Percentiles rank a stretch among this genome's conserved stretches.
phyloP scores from a whole-genome alignment of 2,797 vertebrate genomes.

The Lates japonicus region DNA sequence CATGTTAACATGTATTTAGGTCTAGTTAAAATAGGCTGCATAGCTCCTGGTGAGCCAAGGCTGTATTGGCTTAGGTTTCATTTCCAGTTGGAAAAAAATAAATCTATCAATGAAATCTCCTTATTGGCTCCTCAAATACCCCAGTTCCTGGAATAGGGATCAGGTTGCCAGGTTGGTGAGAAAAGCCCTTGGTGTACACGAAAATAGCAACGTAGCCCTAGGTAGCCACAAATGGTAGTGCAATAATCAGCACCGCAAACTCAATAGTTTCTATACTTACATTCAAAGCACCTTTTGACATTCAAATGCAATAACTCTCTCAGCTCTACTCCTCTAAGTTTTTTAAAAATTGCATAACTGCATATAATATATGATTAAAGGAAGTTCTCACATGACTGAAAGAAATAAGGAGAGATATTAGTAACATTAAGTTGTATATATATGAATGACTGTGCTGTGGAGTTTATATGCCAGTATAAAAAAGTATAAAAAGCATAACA shows the following conservation, averaged over 20 bases:
- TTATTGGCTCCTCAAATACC: neutral
- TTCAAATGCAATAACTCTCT: neutral
- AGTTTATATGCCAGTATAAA: neutral
- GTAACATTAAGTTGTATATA: neutral
- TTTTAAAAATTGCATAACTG: neutral
- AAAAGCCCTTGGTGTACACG: neutral
- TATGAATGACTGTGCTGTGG: neutral
- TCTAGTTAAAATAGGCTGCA: neutral
- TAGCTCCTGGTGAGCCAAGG: neutral
- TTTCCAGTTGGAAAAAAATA: neutral
- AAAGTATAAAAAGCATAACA: neutral
- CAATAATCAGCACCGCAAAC: neutral
- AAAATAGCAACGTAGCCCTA: conserved; percentile 38
- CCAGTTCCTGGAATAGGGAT: conserved; percentile 30
- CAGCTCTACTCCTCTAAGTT: neutral
- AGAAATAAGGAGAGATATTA: neutral
- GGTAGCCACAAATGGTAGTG: conserved; percentile 40
- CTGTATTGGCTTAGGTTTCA: neutral
- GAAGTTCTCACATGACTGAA: neutral
- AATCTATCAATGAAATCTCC: conserved; percentile 36
- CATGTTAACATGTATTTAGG: conserved; percentile 10
- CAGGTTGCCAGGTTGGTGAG: conserved; percentile 33
- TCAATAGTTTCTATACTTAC: no score
- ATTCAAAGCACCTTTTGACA: no score
- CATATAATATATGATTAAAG: neutral